Conservation (phyloP, 2,888 invertebrate genomes). For the Agrotis exclamationis region DNA sequence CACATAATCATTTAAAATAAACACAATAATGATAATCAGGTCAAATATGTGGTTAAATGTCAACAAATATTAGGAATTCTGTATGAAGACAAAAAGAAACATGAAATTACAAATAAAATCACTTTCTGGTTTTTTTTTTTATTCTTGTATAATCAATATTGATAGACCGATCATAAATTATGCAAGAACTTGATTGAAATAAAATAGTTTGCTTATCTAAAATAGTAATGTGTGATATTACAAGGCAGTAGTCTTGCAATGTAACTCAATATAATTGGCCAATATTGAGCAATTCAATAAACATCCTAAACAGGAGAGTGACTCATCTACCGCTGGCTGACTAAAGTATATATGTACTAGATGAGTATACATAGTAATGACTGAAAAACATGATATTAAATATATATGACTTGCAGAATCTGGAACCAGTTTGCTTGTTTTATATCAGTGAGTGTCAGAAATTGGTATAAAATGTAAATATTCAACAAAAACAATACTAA, state of each 20-base stretch:
- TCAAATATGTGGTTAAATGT: conserved; percentile 4
- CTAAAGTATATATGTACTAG: background rate
- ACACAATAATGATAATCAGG: conserved; percentile 14
- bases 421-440: background rate
- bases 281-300: conserved; percentile 40
- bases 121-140: conserved; percentile 7
- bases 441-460: background rate
- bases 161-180: background rate
- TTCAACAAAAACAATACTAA: background rate
- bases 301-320: conserved; percentile 31
- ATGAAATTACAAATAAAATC: background rate
- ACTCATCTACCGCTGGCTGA: conserved; percentile 11
- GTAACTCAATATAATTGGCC: conserved; percentile 26
- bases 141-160: background rate
- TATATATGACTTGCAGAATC: background rate
- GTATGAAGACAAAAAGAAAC: background rate
- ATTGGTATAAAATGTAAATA: background rate
- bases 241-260: background rate
- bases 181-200: background rate
- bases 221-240: background rate
- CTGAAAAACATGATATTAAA: conserved; percentile 5
- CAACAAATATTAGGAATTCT: conserved; percentile 2
- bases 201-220: conserved; percentile 2
- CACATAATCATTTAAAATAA: background rate
- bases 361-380: background rate